Percentiles rank a stretch among this genome's conserved stretches.
phyloP scores from a whole-genome alignment of 2,113 vertebrate genomes.

The Sinocyclocheilus rhinocerous region DNA sequence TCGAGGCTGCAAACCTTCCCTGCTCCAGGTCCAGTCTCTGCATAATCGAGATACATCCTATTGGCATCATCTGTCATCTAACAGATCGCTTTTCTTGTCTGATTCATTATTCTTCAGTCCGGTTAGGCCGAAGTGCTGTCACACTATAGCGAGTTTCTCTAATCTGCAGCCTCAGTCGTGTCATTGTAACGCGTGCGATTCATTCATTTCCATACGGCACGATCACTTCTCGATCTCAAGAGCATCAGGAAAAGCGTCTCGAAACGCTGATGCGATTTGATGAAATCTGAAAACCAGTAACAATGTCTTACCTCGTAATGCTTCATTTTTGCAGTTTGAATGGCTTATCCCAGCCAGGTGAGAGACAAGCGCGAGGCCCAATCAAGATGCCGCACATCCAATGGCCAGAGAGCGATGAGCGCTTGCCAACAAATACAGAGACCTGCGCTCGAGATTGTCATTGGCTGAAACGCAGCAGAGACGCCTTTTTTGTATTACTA shows the following conservation, averaged over 20 bases:
- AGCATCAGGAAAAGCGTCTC: background rate
- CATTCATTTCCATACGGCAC: background rate
- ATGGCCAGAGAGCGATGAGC: background rate
- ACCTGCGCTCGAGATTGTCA: background rate
- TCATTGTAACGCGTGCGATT: background rate
- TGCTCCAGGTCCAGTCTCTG: background rate
- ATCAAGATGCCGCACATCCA: constrained; percentile 57
- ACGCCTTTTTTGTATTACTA: background rate
- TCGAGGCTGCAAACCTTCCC: background rate
- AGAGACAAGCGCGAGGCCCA: constrained; percentile 64
- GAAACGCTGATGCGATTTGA: background rate
- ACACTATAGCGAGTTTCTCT: background rate
- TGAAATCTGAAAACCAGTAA: constrained; percentile 43
- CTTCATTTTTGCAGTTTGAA: constrained; percentile 76
- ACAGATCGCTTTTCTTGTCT: background rate
- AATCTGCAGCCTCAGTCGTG: background rate
- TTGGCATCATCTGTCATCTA: background rate
- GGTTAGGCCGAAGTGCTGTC: constrained; percentile 22
- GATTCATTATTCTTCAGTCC: no score
- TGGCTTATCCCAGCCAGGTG: constrained; percentile 60
- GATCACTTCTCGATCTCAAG: no score
- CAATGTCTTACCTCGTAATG: constrained; percentile 79
- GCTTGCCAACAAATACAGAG: background rate
- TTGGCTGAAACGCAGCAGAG: background rate
- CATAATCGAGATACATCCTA: no score